Evolutionary conservation across 2,113 vertebrate genomes (phyloP), one percentile per base, ranked within the genome.

Genomic region (Catharus bicknelli): DNA sequence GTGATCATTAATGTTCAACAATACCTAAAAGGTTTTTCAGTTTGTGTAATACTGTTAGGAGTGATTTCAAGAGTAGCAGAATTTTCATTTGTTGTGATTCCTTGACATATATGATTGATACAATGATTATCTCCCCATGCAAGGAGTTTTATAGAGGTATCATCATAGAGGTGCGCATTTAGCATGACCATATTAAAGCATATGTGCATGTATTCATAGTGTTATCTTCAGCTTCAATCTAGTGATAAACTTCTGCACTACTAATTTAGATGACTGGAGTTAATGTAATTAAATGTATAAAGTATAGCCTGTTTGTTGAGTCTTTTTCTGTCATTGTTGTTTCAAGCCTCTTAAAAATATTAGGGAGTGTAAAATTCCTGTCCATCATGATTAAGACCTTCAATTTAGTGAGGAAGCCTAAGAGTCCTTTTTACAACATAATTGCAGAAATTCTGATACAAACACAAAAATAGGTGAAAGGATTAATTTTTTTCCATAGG

Each of bases 1-100:
- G 43, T 96, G 88, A 94, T 96, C 70, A 63, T 94, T 97, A 87
- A 64, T 91, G 83, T 86, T 97, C 75, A 89, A 38, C 90, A 92
- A 38, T 86, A 92, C 34, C 67, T 76, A 51, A 68, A 68, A 81
- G 30, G 58, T 53, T 69, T 93, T 90, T 30, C 27, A 55, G 26
- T 21, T 75, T 90, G 36, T 72, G 10, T 87, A 55, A 48, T 66
- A 45, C 23, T 48, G 9, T 48, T 82, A 81, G 23, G 48, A 91
- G 42, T 68, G 29, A 34, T 83, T 94, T 83, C 47, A 74, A 58
- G 45, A 51, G 43, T 48, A 69, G 62, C 6, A 63, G 36, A 66
- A 73, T 90, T 87, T 77, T 69, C 30, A 50, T 13, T 54, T 54
- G 34, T 6, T 66, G 32, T 47, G 47, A 54, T 61, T 75, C 68